These are phyloP conservation scores for Cyprinodon variegatus DNA, from an alignment of 2,113 vertebrate genomes.

Conservation along the genomic window DNA sequence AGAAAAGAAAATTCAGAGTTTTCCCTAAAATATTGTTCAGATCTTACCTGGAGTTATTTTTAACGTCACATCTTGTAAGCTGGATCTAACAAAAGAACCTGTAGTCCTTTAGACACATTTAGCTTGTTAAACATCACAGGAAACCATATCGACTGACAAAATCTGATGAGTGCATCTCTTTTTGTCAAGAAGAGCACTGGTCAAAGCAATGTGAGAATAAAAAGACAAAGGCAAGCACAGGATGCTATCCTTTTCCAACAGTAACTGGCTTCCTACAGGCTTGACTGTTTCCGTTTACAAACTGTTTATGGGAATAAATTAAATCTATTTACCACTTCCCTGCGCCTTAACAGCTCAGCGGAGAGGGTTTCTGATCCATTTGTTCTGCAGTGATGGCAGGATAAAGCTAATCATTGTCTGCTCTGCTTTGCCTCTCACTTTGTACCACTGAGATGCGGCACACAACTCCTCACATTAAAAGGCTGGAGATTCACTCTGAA, in stretches of 20 bases:
- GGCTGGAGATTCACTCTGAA: constrained; percentile 48
- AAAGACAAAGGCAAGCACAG: constrained; percentile 10
- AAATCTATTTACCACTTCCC: constrained; percentile 64
- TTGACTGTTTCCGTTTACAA: constrained; percentile 60
- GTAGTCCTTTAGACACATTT: no score
- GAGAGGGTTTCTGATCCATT: constrained; percentile 63
- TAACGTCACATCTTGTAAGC: not conserved
- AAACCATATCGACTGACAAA: not conserved
- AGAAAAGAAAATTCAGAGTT: not conserved
- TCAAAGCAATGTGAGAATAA: not conserved
- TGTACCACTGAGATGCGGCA: constrained; percentile 53
- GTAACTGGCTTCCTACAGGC: constrained; percentile 32
- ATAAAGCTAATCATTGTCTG: constrained; percentile 74
- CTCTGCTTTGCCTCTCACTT: constrained; percentile 49
- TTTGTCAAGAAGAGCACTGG: constrained; percentile 6
- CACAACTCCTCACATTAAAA: constrained; percentile 50
- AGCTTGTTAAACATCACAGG: not conserved
- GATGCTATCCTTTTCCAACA: constrained; percentile 10
- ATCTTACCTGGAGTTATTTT: not conserved
- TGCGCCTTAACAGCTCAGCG: constrained; percentile 54
- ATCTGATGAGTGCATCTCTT: not conserved
- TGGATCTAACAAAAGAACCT: not conserved
- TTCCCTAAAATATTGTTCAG: not conserved
- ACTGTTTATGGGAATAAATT: constrained; percentile 69
- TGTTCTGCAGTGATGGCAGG: constrained; percentile 69